Conservation (phyloP, 2,888 invertebrate species). For the Lepetodrilus schrolli region DNA sequence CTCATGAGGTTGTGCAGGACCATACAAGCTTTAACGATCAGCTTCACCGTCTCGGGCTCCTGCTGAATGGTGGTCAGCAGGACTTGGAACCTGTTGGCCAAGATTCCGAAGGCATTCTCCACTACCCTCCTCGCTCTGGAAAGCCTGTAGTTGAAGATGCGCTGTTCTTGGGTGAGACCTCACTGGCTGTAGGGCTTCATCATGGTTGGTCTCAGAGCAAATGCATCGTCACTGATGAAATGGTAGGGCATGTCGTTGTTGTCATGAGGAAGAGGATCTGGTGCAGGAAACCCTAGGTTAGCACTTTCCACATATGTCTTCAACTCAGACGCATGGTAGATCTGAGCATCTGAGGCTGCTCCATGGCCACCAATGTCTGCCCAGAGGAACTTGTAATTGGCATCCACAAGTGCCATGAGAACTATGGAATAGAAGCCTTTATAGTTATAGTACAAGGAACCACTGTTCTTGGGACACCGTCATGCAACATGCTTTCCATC, state of each 20-base stretch:
- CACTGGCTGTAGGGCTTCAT: conserved; percentile 43
- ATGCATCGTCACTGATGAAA: conserved; percentile 43
- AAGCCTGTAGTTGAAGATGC: conserved; percentile 52
- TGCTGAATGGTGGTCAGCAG: conserved; percentile 47
- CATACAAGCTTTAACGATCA: conserved; percentile 30
- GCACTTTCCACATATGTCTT: conserved; percentile 34
- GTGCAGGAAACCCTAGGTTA: conserved; percentile 38
- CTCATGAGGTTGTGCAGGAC: conserved; percentile 48
- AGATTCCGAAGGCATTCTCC: conserved; percentile 53
- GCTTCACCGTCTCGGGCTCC: conserved; percentile 29
- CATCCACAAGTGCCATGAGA: conserved; percentile 39
- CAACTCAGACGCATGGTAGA: conserved; percentile 39
- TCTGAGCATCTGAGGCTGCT: conserved; percentile 35
- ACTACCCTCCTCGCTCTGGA: conserved; percentile 40
- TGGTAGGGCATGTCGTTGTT: conserved; percentile 42
- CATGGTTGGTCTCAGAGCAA: conserved; percentile 35
- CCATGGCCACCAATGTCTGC: conserved; percentile 39
- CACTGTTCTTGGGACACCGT: conserved; percentile 29
- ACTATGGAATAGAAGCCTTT: conserved; percentile 33
- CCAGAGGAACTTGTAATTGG: conserved; percentile 48
- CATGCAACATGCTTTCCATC: conserved; percentile 37
- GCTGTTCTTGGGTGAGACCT: conserved; percentile 42
- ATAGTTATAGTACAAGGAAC: conserved; percentile 39
- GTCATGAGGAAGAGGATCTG: conserved; percentile 44
- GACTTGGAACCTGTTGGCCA: conserved; percentile 45